Evolutionary conservation across 2,113 vertebrate genomes (phyloP).

Genomic region (Triplophysa siluroides): DNA sequence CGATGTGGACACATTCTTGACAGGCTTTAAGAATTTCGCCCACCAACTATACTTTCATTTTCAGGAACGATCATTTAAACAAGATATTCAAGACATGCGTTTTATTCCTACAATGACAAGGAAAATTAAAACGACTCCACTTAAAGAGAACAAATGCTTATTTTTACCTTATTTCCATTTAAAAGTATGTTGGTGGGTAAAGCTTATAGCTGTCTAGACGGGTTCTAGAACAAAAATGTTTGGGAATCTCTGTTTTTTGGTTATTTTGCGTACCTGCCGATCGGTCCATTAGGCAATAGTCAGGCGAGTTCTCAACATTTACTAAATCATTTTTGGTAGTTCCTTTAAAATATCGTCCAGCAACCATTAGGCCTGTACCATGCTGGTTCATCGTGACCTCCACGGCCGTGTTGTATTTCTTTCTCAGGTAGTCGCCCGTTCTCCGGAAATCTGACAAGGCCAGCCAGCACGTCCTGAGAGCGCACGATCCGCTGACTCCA

Average conservation of each 20-base stretch:
- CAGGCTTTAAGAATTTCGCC: too few species aligned
- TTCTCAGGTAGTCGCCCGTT: conserved; percentile 91
- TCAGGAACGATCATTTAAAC: too few species aligned
- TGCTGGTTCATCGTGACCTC: conserved; percentile 98
- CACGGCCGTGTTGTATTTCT: conserved; percentile 92
- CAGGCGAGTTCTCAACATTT: conserved; percentile 95
- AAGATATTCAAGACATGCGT: too few species aligned
- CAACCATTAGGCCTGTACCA: conserved; percentile 89
- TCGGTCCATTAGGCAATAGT: conserved; percentile 94
- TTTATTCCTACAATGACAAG: too few species aligned
- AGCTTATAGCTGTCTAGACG: too few species aligned
- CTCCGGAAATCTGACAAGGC: conserved; percentile 94
- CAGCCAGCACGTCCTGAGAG: conserved; percentile 95
- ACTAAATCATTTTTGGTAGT: conserved; percentile 93
- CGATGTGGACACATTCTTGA: background rate
- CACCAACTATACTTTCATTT: background rate
- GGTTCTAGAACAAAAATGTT: too few species aligned
- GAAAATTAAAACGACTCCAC: too few species aligned
- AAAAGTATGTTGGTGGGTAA: too few species aligned
- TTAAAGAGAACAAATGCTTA: too few species aligned
- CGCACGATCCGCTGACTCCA: conserved; percentile 95
- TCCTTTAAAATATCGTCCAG: conserved; percentile 86
- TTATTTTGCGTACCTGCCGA: conserved; percentile 80
- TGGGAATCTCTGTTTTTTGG: too few species aligned
- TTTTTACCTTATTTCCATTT: too few species aligned